Percentiles rank a stretch among this genome's conserved stretches.
Conservation (phyloP, 2,888 invertebrate species). For the Dasypogon diadema region DNA sequence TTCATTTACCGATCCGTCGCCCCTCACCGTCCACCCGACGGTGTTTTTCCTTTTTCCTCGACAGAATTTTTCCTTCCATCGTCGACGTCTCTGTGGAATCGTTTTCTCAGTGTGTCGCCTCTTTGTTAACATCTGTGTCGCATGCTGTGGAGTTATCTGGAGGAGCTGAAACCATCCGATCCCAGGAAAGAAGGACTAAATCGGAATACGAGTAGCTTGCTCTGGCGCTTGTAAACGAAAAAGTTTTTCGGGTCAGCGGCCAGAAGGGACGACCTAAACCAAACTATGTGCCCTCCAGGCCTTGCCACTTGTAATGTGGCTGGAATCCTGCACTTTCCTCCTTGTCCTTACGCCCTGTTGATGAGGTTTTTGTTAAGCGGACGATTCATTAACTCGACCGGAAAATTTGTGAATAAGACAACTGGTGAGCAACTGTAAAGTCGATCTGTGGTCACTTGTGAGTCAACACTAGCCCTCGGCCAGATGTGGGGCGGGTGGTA, state of each 20-base stretch:
- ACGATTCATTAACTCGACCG: slow-evolving; percentile 50
- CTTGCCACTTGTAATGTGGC: slow-evolving; percentile 16
- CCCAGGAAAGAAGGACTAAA: slow-evolving; percentile 34
- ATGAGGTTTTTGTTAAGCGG: slow-evolving; percentile 37
- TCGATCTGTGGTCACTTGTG: slow-evolving; percentile 41
- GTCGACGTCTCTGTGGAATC: slow-evolving; percentile 45
- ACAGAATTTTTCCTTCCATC: slow-evolving; percentile 48
- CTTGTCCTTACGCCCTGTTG: slow-evolving; percentile 43
- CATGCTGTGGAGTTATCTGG: slow-evolving; percentile 47
- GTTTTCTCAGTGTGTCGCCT: slow-evolving; percentile 47
- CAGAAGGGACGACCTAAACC: slow-evolving; percentile 48
- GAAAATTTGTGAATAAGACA: slow-evolving; percentile 46
- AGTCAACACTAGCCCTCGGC: not conserved
- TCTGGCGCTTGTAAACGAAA: slow-evolving; percentile 37
- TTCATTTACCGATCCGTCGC: slow-evolving; percentile 43
- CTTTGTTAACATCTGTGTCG: slow-evolving; percentile 51
- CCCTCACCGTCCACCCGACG: slow-evolving; percentile 6
- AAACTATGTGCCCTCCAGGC: slow-evolving; percentile 39
- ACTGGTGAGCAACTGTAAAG: slow-evolving; percentile 19
- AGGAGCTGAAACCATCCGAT: slow-evolving; percentile 22
- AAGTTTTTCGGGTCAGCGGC: slow-evolving; percentile 50
- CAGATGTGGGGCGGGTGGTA: not conserved
- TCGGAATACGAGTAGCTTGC: slow-evolving; percentile 23
- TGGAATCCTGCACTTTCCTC: slow-evolving; percentile 42
- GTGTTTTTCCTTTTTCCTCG: slow-evolving; percentile 43